Percentiles rank a stretch among this genome's conserved stretches.
Conservation (phyloP, 2,888 invertebrate species). For the Asteroscopus sphinx region DNA sequence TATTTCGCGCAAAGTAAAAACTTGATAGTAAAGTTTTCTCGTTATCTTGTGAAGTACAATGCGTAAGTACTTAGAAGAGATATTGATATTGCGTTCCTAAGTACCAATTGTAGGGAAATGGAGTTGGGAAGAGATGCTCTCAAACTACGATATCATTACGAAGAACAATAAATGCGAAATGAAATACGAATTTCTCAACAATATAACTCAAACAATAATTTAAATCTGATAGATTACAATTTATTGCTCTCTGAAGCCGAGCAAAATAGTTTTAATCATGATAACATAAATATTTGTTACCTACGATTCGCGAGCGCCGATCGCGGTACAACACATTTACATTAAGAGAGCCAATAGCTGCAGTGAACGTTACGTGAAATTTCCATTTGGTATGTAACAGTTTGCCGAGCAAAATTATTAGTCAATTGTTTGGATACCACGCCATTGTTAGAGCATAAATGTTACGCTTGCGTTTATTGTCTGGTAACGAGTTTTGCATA, state of each 20-base stretch:
- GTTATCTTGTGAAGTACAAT: conserved; percentile 55
- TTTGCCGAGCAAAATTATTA: conserved; percentile 78
- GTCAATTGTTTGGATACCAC: conserved; percentile 77
- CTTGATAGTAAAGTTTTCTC: conserved; percentile 58
- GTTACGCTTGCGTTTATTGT: conserved; percentile 68
- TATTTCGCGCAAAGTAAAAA: conserved; percentile 41
- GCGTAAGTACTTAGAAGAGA: conserved; percentile 55
- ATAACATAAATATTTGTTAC: conserved; percentile 42
- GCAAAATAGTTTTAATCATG: conserved; percentile 36
- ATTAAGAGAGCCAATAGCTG: conserved; percentile 75
- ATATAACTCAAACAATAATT: conserved; percentile 10
- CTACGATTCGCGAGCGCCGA: conserved; percentile 39
- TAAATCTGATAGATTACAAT: neutral
- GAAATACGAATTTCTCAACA: conserved; percentile 14
- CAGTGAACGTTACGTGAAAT: conserved; percentile 72
- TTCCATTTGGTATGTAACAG: conserved; percentile 78
- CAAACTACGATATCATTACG: conserved; percentile 37
- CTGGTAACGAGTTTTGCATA: conserved; percentile 69
- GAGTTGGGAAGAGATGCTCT: conserved; percentile 38
- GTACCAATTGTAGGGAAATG: conserved; percentile 57
- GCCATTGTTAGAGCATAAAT: conserved; percentile 71
- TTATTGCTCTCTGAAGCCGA: conserved; percentile 2
- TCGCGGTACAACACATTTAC: conserved; percentile 73
- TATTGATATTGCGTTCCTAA: conserved; percentile 58
- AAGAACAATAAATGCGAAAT: conserved; percentile 32